A percentile compares a stretch with the other conserved stretches of the same genome.
Conservation (phyloP, 2,888 invertebrate species). For the Cryptocephalus moraei region DNA sequence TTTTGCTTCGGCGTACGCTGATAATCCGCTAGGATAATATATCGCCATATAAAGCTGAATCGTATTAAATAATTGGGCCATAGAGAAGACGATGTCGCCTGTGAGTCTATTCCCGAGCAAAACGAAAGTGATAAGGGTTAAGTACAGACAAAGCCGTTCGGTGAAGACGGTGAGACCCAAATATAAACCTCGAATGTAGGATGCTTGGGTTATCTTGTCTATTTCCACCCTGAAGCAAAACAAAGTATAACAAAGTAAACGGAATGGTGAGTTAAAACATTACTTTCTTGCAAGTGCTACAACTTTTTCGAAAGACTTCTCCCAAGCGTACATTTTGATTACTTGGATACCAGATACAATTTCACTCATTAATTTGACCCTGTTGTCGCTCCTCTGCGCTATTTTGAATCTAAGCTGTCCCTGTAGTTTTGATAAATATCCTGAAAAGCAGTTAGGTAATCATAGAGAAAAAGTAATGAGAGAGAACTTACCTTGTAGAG, state of each 20-base stretch:
- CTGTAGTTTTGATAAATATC: slow-evolving; percentile 39
- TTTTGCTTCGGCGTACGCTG: slow-evolving; percentile 24
- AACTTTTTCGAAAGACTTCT: slow-evolving; percentile 56
- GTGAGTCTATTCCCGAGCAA: slow-evolving; percentile 47
- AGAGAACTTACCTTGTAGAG: slow-evolving; percentile 37
- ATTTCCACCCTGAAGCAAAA: slow-evolving; percentile 45
- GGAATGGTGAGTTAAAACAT: slow-evolving; percentile 16
- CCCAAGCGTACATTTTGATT: slow-evolving; percentile 74
- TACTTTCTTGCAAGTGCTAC: slow-evolving; percentile 51
- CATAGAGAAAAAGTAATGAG: no score
- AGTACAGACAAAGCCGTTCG: slow-evolving; percentile 72
- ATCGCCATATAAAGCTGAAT: slow-evolving; percentile 39
- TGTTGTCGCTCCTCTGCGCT: slow-evolving; percentile 47
- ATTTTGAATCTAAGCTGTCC: slow-evolving; percentile 39
- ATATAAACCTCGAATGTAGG: slow-evolving; percentile 56
- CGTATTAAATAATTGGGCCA: slow-evolving; percentile 71
- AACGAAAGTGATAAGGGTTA: slow-evolving; percentile 69
- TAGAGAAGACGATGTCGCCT: slow-evolving; percentile 61
- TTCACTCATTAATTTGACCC: slow-evolving; percentile 64
- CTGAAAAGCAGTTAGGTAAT: slow-evolving; percentile 20
- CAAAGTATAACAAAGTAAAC: background rate
- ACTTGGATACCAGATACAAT: slow-evolving; percentile 63
- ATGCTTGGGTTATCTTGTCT: slow-evolving; percentile 51
- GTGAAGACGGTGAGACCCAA: slow-evolving; percentile 64
- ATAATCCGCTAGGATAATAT: slow-evolving; percentile 22